Evolutionary conservation across 1,140 invertebrate genomes (phyloP).

Genomic region (Mesaphorura yosii): DNA sequence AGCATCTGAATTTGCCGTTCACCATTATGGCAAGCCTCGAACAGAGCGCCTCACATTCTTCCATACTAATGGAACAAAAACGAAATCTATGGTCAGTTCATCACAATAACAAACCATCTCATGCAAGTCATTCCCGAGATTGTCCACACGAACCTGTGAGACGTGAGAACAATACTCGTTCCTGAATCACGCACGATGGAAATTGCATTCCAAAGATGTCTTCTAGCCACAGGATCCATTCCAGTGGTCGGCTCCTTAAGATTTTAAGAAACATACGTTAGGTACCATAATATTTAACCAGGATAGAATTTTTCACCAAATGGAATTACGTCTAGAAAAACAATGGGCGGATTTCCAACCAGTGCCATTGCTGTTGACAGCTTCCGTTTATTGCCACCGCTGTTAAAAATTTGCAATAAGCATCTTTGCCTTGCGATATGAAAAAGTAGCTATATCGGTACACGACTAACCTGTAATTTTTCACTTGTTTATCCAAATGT

Average conservation of each 20-base stretch:
- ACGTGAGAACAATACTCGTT: slow-evolving; percentile 62
- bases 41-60: slow-evolving; percentile 46
- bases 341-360: slow-evolving; percentile 73
- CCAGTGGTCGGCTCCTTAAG: slow-evolving; percentile 33
- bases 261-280: neutral
- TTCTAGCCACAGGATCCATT: slow-evolving; percentile 70
- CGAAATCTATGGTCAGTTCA: neutral
- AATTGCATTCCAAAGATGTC: slow-evolving; percentile 63
- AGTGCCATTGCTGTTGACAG: slow-evolving; percentile 84
- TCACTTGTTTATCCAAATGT: slow-evolving; percentile 41
- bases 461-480: slow-evolving; percentile 43
- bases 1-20: slow-evolving; percentile 41
- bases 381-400: slow-evolving; percentile 90
- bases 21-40: slow-evolving; percentile 45
- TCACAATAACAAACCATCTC: too few species aligned
- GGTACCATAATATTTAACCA: neutral
- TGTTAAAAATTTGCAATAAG: too few species aligned
- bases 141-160: slow-evolving; percentile 49
- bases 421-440: neutral
- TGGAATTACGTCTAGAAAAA: slow-evolving; percentile 69
- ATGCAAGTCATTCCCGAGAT: neutral
- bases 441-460: slow-evolving; percentile 35
- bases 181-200: slow-evolving; percentile 49
- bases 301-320: neutral
- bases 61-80: slow-evolving; percentile 36